Evolutionary conservation across 2,113 vertebrate species (phyloP), one percentile per base, ranked within the genome.

Genomic region (Podocnemis expansa): DNA sequence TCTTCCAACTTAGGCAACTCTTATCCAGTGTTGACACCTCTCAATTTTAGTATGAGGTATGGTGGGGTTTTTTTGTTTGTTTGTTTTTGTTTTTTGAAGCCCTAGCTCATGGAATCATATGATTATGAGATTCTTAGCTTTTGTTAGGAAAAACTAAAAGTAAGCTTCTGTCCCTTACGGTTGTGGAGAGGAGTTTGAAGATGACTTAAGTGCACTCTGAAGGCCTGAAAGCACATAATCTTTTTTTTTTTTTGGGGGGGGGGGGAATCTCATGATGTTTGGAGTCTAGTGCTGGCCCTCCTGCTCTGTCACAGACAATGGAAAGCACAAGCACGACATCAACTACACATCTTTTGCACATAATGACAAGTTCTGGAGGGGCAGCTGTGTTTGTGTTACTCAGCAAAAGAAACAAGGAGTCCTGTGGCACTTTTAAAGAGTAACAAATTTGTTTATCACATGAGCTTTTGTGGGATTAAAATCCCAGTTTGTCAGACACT

Each of bases 251-350:
- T n/a, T n/a, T n/a, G n/a, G n/a, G n/a, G n/a, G n/a, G n/a, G n/a
- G n/a, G n/a, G n/a, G n/a, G n/a, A 4, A 27, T 82, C 2, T 21
- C 5, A 0, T 0, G 8, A 3, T 49, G n/a, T 31, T 78, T 21
- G n/a, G 3, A 13, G 41, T 8, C 27, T 2, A 3, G 19, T 4
- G 8, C 13, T 6, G 6, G 6, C 47, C 47, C 47, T 10, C 7
- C 47, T 47, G 47, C 47, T 47, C 47, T 47, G 47, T 47, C 47
- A 10, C 47, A 47, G 47, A 10, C 47, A 10, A 47, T 6, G 47
- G 7, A 10, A 47, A 47, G 47, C 10, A 10, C 47, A 47, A 47
- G n/a, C n/a, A n/a, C n/a, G n/a, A n/a, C n/a, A n/a, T n/a, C n/a
- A n/a, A n/a, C n/a, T 10, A 47, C 47, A 10, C 47, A 47, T 47